phyloP scores from a whole-genome alignment of 1,140 invertebrate genomes.

The Rhyacophila brunnea region DNA sequence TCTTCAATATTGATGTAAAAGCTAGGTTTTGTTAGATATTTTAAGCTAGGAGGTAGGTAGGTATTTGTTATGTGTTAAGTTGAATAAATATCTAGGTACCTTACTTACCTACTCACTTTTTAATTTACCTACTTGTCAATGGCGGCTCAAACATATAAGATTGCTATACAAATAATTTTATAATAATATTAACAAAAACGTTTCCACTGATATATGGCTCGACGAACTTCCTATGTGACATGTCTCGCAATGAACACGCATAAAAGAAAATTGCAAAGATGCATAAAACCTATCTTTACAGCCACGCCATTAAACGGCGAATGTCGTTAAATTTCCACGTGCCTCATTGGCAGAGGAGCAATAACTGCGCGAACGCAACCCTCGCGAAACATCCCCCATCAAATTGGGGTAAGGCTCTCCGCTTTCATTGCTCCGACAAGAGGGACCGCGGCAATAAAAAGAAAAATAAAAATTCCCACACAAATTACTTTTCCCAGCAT shows the following conservation, averaged over 20 bases:
- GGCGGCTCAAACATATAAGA: no score
- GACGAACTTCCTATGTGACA: not conserved
- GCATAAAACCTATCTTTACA: constrained; percentile 24
- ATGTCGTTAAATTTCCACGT: constrained; percentile 7
- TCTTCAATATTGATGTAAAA: no score
- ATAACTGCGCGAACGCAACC: constrained; percentile 20
- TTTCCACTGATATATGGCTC: no score
- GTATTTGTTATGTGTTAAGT: no score
- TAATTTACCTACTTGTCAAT: no score
- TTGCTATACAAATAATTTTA: no score
- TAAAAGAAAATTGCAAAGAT: constrained; percentile 28
- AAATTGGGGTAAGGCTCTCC: constrained; percentile 15
- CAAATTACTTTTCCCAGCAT: constrained; percentile 10
- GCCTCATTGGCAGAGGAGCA: constrained; percentile 15
- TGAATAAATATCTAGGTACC: no score
- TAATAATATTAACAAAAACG: no score
- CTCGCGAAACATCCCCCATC: constrained; percentile 24
- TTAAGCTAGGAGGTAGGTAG: no score
- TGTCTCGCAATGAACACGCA: not conserved
- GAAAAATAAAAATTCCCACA: constrained; percentile 23
- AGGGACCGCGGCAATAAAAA: constrained; percentile 7
- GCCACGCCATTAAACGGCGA: constrained; percentile 16
- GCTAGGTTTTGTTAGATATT: no score
- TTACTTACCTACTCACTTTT: no score
- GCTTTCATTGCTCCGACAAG: constrained; percentile 8